A percentile compares a stretch with the other conserved stretches of the same genome.
These are phyloP conservation scores for Dendropsophus ebraccatus DNA, from an alignment of 2,113 vertebrate species.

Conservation along the genomic window DNA sequence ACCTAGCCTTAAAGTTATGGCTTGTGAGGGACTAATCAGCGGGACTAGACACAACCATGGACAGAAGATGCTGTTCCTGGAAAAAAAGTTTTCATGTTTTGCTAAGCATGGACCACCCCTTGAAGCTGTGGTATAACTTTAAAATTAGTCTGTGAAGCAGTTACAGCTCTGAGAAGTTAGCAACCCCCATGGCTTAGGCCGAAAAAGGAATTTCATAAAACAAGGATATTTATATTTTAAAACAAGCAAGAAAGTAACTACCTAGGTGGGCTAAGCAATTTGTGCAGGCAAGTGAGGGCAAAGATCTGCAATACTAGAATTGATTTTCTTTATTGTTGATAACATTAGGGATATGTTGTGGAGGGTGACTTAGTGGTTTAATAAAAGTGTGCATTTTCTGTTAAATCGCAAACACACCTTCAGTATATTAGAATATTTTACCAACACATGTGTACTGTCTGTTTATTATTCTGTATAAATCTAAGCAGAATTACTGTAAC, in stretches of 20 bases:
- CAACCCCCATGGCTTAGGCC: neutral
- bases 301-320: neutral
- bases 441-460: neutral
- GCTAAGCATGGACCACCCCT: neutral
- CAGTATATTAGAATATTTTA: slow-evolving; percentile 30
- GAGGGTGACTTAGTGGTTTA: slow-evolving; percentile 6
- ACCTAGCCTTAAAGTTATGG: too few relatives aligned
- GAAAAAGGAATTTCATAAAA: neutral
- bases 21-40: too few relatives aligned
- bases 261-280: slow-evolving; percentile 12
- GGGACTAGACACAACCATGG: too few relatives aligned
- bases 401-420: slow-evolving; percentile 37
- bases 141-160: neutral
- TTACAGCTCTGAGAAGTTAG: neutral
- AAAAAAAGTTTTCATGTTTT: neutral
- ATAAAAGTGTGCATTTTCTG: slow-evolving; percentile 43
- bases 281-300: neutral
- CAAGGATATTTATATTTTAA: neutral
- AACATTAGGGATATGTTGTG: neutral
- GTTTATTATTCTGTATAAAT: slow-evolving; percentile 33
- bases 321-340: neutral
- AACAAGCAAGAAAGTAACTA: neutral
- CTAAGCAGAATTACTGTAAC: neutral
- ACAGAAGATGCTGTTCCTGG: too few relatives aligned
- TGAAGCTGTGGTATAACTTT: too few relatives aligned